Evolutionary conservation across 1,140 invertebrate genomes (phyloP).

Genomic region (Aphaenogaster rudis): DNA sequence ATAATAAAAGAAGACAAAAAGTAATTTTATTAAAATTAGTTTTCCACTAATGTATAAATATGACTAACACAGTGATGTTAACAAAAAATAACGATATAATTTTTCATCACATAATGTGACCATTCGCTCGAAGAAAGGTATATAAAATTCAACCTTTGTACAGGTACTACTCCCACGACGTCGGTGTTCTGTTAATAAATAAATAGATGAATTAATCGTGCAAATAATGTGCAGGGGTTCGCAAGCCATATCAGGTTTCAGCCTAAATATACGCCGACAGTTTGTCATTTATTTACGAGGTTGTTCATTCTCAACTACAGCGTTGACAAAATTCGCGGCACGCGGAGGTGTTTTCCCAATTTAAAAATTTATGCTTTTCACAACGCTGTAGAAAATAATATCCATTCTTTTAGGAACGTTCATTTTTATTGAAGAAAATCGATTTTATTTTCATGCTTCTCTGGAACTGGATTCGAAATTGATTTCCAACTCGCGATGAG

Average conservation of each 20-base stretch:
- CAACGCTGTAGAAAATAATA: background rate
- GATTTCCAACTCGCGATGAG: background rate
- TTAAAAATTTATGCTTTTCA: slow-evolving; percentile 23
- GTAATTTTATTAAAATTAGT: slow-evolving; percentile 5
- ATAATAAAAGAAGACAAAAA: background rate
- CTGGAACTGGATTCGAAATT: background rate
- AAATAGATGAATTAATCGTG: background rate
- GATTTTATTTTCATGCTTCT: background rate
- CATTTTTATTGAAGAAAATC: background rate
- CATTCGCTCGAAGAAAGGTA: background rate
- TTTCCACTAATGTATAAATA: background rate
- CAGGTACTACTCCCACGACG: background rate
- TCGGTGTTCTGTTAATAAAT: slow-evolving; percentile 7
- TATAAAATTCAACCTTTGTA: slow-evolving; percentile 4
- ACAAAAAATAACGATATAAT: background rate
- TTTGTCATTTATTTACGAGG: slow-evolving; percentile 16
- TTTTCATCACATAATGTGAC: background rate
- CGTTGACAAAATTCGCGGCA: slow-evolving; percentile 7
- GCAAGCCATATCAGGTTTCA: slow-evolving; percentile 2
- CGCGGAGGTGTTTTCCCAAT: background rate
- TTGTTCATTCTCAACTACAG: slow-evolving; percentile 11
- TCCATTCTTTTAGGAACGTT: background rate
- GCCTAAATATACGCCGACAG: background rate
- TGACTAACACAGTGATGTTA: background rate
- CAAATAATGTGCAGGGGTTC: background rate